Evolutionary conservation across 2,888 invertebrate species (phyloP).

Genomic region (Hypolimnas misippus): DNA sequence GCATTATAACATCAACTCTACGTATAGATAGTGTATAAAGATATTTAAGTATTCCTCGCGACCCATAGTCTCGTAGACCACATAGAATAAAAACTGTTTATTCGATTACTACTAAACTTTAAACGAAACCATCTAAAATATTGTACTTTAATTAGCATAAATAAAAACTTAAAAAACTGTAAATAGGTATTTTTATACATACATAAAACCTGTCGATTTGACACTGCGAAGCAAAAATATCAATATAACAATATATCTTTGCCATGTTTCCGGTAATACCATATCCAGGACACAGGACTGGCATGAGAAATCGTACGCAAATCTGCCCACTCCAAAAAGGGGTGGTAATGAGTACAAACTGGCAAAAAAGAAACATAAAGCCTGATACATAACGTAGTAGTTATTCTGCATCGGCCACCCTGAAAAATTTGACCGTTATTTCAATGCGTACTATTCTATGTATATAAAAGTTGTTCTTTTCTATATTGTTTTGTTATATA

Average conservation of each 20-base stretch:
- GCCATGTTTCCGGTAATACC: slow-evolving; percentile 59
- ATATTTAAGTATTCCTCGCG: too few species aligned
- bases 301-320: slow-evolving; percentile 70
- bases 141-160: too few species aligned
- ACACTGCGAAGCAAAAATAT: slow-evolving; percentile 67
- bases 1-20: too few species aligned
- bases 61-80: too few species aligned
- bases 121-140: too few species aligned
- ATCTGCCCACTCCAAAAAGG: slow-evolving; percentile 66
- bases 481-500: not conserved
- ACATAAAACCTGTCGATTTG: slow-evolving; percentile 71
- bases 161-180: too few species aligned
- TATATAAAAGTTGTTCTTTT: not conserved
- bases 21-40: too few species aligned
- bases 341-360: slow-evolving; percentile 66
- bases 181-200: slow-evolving; percentile 45
- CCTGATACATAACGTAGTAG: slow-evolving; percentile 62
- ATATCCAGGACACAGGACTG: slow-evolving; percentile 69
- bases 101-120: too few species aligned
- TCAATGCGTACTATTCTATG: not conserved
- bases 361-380: slow-evolving; percentile 63
- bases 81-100: too few species aligned
- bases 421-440: slow-evolving; percentile 48
- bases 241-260: slow-evolving; percentile 56
- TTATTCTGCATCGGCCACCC: slow-evolving; percentile 63